These are phyloP conservation scores for Agrypnia vestita DNA, from an alignment of 1,140 invertebrate genomes.

Conservation along the genomic window DNA sequence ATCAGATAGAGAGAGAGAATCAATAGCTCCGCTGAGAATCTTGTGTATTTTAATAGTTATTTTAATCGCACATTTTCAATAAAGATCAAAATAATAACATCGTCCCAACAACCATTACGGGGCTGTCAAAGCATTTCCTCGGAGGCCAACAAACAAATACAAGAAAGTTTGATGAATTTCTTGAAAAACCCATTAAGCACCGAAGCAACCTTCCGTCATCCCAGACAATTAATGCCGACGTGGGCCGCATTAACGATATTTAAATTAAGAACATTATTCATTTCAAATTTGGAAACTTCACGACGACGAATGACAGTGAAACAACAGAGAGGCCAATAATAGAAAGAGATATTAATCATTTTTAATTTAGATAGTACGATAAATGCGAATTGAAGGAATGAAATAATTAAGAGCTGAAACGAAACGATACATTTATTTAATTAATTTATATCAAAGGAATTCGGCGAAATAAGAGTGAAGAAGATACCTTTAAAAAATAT, in stretches of 20 bases:
- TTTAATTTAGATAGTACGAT: neutral
- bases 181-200: neutral
- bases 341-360: neutral
- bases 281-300: conserved; percentile 10
- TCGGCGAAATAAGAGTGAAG: too few relatives aligned
- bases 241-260: conserved; percentile 19
- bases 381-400: too few relatives aligned
- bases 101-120: too few relatives aligned
- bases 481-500: too few relatives aligned
- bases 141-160: neutral
- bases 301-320: neutral
- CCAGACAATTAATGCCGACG: conserved; percentile 7
- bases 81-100: too few relatives aligned
- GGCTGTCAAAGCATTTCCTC: neutral
- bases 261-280: conserved; percentile 36
- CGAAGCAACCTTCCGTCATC: neutral
- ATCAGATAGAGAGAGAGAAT: too few relatives aligned
- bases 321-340: conserved; percentile 11
- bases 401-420: too few relatives aligned
- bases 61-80: too few relatives aligned
- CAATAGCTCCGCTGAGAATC: too few relatives aligned
- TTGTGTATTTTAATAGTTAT: too few relatives aligned
- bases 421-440: too few relatives aligned
- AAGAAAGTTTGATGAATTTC: conserved; percentile 9
- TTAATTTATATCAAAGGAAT: too few relatives aligned